These are phyloP conservation scores for Perognathus longimembris DNA, from an alignment of 2,113 vertebrate species.

Conservation along the genomic window DNA sequence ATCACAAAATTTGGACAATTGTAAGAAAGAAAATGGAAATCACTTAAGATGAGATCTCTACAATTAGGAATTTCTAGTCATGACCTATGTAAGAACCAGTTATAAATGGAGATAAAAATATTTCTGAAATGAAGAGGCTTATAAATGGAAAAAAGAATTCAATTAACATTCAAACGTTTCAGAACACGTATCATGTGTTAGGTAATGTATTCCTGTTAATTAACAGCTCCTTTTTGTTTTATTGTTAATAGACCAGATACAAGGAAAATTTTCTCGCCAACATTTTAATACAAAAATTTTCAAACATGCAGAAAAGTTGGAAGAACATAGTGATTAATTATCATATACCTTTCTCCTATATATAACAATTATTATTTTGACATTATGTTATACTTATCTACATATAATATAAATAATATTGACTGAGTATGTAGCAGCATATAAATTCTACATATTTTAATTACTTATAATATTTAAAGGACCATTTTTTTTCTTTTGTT, in stretches of 20 bases:
- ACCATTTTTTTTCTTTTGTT: too few species aligned
- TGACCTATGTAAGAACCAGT: conserved; percentile 14
- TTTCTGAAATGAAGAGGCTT: conserved; percentile 44
- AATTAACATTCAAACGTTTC: conserved; percentile 51
- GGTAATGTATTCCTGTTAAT: conserved; percentile 36
- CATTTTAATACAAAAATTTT: conserved; percentile 52
- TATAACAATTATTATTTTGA: conserved; percentile 29
- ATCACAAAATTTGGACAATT: conserved; percentile 8
- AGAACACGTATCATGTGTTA: conserved; percentile 41
- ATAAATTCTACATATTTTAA: conserved; percentile 6
- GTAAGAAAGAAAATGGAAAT: conserved; percentile 33
- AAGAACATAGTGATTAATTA: background rate
- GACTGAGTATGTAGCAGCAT: background rate
- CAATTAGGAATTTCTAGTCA: conserved; percentile 37
- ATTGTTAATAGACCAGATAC: conserved; percentile 5
- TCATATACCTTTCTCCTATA: background rate
- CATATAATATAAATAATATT: background rate
- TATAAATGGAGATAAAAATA: conserved; percentile 55
- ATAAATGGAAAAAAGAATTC: conserved; percentile 31
- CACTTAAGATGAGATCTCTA: conserved; percentile 26
- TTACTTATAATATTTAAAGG: too few species aligned
- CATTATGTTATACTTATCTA: background rate
- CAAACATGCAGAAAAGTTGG: background rate
- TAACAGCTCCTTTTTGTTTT: conserved; percentile 7
- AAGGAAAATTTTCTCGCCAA: background rate